These are phyloP conservation scores for Oophaga sylvatica DNA, from an alignment of 2,797 vertebrate species.

Conservation along the genomic window DNA sequence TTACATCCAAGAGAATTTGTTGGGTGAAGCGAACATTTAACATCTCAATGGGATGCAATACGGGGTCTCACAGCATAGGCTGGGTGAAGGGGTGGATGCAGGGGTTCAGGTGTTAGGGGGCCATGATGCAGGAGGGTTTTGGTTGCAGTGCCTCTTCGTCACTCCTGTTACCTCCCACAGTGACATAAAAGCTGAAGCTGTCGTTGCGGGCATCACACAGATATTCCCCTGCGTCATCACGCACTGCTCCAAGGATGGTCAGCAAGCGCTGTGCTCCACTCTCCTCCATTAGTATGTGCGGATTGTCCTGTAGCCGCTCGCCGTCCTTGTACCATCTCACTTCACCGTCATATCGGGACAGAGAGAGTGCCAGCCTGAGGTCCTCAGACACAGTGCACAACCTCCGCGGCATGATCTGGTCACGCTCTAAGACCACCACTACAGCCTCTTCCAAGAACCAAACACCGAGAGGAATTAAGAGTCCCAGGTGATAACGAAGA, in stretches of 20 bases:
- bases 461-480: constrained; percentile 55
- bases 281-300: constrained; percentile 83
- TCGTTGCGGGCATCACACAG: constrained; percentile 86
- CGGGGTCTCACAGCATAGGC: constrained; percentile 9
- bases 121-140: constrained; percentile 23
- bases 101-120: not conserved
- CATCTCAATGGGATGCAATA: not conserved
- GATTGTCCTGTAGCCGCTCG: constrained; percentile 81
- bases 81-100: not conserved
- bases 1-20: constrained; percentile 4
- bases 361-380: constrained; percentile 86
- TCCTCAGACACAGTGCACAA: constrained; percentile 82
- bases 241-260: constrained; percentile 79
- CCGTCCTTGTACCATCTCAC: constrained; percentile 93
- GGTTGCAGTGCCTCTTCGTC: constrained; percentile 53
- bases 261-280: constrained; percentile 83
- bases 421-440: constrained; percentile 81
- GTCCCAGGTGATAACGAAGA: constrained; percentile 43
- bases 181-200: constrained; percentile 86
- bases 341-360: constrained; percentile 81
- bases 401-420: constrained; percentile 72
- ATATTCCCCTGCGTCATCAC: constrained; percentile 87
- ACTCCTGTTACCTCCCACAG: constrained; percentile 83
- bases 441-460: constrained; percentile 77
- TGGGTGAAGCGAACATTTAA: constrained; percentile 25